A percentile compares a stretch with the other conserved stretches of the same genome.
phyloP scores from a whole-genome alignment of 1,140 invertebrate species.

The Drosophila lacertosa region DNA sequence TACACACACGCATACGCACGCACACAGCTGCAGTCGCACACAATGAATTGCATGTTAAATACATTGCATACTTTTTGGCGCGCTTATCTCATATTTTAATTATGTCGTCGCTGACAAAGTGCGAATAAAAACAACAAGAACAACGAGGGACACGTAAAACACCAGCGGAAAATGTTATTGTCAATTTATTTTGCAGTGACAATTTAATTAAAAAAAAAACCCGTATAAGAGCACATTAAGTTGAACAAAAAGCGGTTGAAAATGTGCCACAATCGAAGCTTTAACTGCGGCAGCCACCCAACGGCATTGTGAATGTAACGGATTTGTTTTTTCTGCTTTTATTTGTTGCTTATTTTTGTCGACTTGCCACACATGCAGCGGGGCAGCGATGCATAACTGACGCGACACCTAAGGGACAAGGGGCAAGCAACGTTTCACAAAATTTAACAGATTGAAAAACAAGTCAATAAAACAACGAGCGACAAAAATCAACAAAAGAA shows the following conservation, averaged over 20 bases:
- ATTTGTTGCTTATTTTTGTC: conserved; percentile 23
- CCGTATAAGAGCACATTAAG: not conserved
- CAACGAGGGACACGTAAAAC: conserved; percentile 1
- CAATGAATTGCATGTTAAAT: not conserved
- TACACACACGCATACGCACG: not conserved
- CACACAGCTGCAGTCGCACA: not conserved
- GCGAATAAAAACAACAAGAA: conserved; percentile 29
- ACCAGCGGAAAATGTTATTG: conserved; percentile 45
- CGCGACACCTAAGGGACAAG: conserved; percentile 41
- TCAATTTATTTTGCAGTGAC: conserved; percentile 38
- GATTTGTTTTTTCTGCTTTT: conserved; percentile 9
- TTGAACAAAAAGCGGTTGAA: not conserved
- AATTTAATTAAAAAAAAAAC: conserved; percentile 56
- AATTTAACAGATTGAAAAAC: conserved; percentile 65
- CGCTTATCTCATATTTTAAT: conserved; percentile 49
- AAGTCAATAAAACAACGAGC: conserved; percentile 47
- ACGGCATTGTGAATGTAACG: conserved; percentile 24
- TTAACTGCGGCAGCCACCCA: conserved; percentile 41
- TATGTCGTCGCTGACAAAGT: conserved; percentile 47
- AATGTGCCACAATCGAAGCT: conserved; percentile 22
- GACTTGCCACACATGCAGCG: conserved; percentile 41
- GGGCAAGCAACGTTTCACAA: conserved; percentile 29
- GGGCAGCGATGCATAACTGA: conserved; percentile 61
- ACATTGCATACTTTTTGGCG: conserved; percentile 14
- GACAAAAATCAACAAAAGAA: conserved; percentile 5